Evolutionary conservation across 1,140 invertebrate genomes (phyloP), one percentile per base, ranked within the genome.

Genomic region (Hestina assimilis): DNA sequence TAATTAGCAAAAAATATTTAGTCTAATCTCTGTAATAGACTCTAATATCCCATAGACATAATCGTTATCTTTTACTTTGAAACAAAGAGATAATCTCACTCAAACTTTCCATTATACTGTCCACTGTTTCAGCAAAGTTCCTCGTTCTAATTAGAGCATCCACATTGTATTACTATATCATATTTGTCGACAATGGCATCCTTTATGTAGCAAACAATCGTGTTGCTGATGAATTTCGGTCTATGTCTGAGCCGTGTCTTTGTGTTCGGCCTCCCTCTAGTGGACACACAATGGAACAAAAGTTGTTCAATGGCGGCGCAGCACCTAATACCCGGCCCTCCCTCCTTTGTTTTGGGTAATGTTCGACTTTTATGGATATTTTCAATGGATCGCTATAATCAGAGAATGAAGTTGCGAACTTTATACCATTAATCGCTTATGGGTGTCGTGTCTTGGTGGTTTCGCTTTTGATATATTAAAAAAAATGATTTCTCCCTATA

Each of bases 301-400:
- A 87, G 84, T 87, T 85, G 81, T 83, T 85, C 80, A 87, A 82
- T 84, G 73, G 75, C 72, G 59, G 69, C 76, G 70, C 83, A 79
- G 77, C 82, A 84, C 82, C 84, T 85, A 84, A 85, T 87, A 83
- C 79, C 78, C 74, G 72, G 68, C 71, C 83, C 81, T 75, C 73
- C 72, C 79, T 75, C 66, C 77, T 77, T 85, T 85, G 80, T 87
- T 87, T 87, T 73, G 82, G 77, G 69, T 82, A 83, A 87, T 85
- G 84, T 85, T 87, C 82, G 80, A 87, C 82, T 87, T 87, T 87
- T 87, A 87, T 87, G 81, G 82, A 87, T 86, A 84, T 84, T 87
- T 85, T 85, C 79, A 84, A 85, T 87, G 80, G 81, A 83, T 83
- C 75, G 74, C 72, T 79, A 80, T 87, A 84, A 87, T 84, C 81